Conservation (phyloP, 2,888 invertebrate species). For the Liposcelis brunnea region DNA sequence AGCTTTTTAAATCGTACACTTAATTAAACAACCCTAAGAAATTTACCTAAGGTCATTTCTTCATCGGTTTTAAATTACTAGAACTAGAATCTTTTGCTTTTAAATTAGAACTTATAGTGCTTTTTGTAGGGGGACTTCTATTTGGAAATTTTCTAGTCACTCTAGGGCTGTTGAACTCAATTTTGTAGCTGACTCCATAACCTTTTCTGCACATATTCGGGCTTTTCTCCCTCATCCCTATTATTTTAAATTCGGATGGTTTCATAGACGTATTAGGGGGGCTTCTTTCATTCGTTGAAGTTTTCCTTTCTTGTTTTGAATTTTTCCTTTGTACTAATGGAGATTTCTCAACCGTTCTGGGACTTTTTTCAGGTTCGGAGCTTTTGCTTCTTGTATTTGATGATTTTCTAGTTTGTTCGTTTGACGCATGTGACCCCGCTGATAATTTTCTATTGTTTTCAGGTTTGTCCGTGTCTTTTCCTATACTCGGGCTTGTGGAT, state of each 20-base stretch:
- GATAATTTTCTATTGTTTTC: neutral
- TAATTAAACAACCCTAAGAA: too few relatives aligned
- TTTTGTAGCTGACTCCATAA: conserved; percentile 3
- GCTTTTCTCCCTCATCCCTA: neutral
- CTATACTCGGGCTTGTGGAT: neutral
- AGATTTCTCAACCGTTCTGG: neutral
- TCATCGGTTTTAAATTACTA: too few relatives aligned
- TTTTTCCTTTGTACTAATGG: neutral
- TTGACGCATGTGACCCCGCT: neutral
- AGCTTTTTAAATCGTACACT: too few relatives aligned
- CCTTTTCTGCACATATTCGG: neutral
- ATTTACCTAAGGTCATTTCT: too few relatives aligned
- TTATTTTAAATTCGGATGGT: conserved; percentile 1
- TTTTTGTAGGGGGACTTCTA: neutral
- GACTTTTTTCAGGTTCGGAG: neutral
- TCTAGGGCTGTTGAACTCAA: conserved; percentile 2
- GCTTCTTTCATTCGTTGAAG: neutral
- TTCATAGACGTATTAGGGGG: too few relatives aligned
- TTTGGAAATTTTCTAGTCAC: neutral
- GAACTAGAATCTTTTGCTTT: neutral
- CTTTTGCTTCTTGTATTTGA: neutral
- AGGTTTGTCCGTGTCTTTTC: neutral
- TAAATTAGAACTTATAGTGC: conserved; percentile 1
- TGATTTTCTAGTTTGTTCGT: neutral
- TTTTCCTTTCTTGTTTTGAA: neutral